Percentiles rank a stretch among this genome's conserved stretches.
These are phyloP conservation scores for Oscheius sp. DNA, from an alignment of 2,888 invertebrate species.

Conservation along the genomic window DNA sequence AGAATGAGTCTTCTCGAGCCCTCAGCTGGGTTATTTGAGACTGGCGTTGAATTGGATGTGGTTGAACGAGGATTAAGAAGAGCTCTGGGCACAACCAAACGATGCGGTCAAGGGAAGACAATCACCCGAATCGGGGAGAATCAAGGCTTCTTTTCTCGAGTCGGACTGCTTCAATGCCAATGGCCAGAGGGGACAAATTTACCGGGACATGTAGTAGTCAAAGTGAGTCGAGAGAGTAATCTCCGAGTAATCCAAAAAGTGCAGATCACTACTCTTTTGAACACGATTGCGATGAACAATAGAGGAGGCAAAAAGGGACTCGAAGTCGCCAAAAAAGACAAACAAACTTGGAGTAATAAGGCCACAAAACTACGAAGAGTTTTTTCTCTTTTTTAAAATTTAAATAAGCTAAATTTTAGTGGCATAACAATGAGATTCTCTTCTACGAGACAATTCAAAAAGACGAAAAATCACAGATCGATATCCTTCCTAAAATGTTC, in stretches of 20 bases:
- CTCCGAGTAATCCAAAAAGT: background rate
- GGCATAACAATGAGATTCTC: conserved; percentile 35
- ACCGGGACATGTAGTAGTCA: conserved; percentile 29
- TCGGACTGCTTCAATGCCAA: conserved; percentile 33
- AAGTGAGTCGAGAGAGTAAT: conserved; percentile 8
- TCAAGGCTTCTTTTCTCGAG: conserved; percentile 36
- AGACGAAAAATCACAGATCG: background rate
- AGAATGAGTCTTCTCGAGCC: conserved; percentile 31
- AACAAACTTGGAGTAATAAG: conserved; percentile 30
- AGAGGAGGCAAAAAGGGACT: conserved; percentile 29
- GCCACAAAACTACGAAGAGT: conserved; percentile 31
- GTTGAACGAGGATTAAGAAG: conserved; percentile 29
- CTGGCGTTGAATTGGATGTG: conserved; percentile 26
- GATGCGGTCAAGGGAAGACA: conserved; percentile 22
- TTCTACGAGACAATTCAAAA: conserved; percentile 30
- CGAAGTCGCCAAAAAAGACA: conserved; percentile 23
- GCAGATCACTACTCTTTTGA: conserved; percentile 33
- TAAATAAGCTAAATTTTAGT: conserved; percentile 19
- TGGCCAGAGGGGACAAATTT: conserved; percentile 31
- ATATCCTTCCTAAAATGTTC: conserved; percentile 27
- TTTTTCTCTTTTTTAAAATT: background rate
- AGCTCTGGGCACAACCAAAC: conserved; percentile 28
- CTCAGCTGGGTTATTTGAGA: conserved; percentile 30
- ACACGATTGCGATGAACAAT: conserved; percentile 34
- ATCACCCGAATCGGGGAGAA: conserved; percentile 30